Percentiles rank a stretch among this genome's conserved stretches.
These are phyloP conservation scores for Alauda arvensis DNA, from an alignment of 2,797 vertebrate species.

Conservation along the genomic window DNA sequence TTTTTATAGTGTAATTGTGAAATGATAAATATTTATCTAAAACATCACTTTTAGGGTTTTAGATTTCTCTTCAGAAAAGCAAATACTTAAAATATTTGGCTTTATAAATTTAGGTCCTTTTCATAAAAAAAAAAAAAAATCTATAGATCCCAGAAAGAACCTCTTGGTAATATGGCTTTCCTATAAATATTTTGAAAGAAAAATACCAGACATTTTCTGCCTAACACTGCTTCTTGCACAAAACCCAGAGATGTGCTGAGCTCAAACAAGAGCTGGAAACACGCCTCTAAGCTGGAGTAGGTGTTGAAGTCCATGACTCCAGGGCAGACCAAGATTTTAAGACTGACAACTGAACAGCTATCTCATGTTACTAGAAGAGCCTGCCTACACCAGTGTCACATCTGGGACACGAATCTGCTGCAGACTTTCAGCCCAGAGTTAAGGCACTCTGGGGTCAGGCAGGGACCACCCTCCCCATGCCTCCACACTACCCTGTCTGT, in stretches of 20 bases:
- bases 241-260: background rate
- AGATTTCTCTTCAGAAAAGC: background rate
- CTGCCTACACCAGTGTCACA: background rate
- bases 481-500: background rate
- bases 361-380: background rate
- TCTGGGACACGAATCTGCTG: background rate
- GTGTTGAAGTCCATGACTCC: background rate
- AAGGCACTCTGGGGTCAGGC: background rate
- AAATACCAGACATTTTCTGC: background rate
- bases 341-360: background rate
- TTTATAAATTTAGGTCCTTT: background rate
- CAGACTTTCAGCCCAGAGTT: background rate
- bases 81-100: background rate
- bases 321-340: background rate
- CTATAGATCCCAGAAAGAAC: fast-evolving
- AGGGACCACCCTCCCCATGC: background rate
- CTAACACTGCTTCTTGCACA: background rate
- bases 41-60: background rate
- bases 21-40: background rate
- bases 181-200: background rate
- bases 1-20: background rate
- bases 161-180: background rate
- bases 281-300: background rate
- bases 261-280: background rate
- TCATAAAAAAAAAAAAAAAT: background rate